These are phyloP conservation scores for Menura novaehollandiae DNA, from an alignment of 2,113 vertebrate genomes.

Conservation along the genomic window DNA sequence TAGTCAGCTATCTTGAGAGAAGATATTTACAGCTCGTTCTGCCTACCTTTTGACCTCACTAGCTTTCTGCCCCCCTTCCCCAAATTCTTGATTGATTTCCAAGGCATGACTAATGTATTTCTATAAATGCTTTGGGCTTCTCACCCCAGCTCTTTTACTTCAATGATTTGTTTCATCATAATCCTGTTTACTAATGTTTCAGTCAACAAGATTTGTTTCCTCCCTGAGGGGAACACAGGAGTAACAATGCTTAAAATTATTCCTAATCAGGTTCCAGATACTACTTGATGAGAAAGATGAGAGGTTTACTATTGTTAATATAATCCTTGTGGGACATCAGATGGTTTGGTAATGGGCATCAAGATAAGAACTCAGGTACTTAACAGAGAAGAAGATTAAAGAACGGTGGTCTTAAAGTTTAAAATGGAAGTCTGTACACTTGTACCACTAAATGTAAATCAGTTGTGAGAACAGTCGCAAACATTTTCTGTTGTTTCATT, in stretches of 20 bases:
- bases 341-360: background rate
- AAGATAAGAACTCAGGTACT: background rate
- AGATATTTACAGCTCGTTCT: conserved; percentile 5
- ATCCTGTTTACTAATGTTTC: conserved; percentile 20
- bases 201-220: conserved; percentile 9
- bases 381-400: background rate
- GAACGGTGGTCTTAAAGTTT: background rate
- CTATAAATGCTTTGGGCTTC: background rate
- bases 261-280: background rate
- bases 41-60: background rate
- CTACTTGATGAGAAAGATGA: background rate
- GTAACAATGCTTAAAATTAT: background rate
- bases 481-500: background rate
- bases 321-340: background rate
- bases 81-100: conserved; percentile 28
- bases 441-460: background rate
- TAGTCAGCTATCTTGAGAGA: background rate
- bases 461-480: background rate
- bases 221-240: background rate
- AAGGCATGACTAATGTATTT: conserved; percentile 15
- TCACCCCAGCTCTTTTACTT: background rate
- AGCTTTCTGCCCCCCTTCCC: background rate
- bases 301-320: background rate
- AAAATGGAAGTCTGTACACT: background rate
- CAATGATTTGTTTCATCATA: background rate